Conservation (phyloP, 2,888 invertebrate species). For the Caenorhabditis sp. region DNA sequence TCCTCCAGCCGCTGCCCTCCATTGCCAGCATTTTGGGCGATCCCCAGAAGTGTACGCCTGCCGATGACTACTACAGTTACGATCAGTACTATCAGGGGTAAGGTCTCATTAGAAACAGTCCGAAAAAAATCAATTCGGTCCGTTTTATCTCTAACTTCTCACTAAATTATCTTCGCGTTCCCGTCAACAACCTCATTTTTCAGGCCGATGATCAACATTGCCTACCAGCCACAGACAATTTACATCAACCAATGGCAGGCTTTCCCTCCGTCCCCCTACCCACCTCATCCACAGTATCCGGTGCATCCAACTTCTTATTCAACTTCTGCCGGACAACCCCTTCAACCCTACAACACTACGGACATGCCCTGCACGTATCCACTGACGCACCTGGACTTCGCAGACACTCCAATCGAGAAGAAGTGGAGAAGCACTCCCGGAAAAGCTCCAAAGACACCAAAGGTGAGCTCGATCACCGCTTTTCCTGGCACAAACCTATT, state of each 20-base stretch:
- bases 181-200: background rate
- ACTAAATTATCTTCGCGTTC: background rate
- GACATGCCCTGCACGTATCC: no score
- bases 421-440: no score
- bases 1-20: constrained; percentile 7
- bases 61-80: constrained; percentile 7
- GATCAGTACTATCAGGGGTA: constrained; percentile 17
- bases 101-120: constrained; percentile 1
- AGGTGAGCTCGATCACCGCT: background rate
- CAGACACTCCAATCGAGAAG: no score
- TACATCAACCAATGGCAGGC: constrained; percentile 8
- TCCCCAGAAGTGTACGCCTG: background rate
- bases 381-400: no score
- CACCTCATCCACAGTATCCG: background rate
- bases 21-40: background rate
- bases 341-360: no score
- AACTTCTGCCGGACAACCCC: no score
- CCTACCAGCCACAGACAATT: constrained; percentile 3
- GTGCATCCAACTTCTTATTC: no score
- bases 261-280: background rate
- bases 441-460: no score
- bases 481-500: background rate
- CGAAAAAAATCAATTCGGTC: no score
- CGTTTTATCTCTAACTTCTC: background rate
- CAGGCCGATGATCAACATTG: constrained; percentile 12